phyloP scores from a whole-genome alignment of 2,113 vertebrate genomes.

The Clinocottus analis region DNA sequence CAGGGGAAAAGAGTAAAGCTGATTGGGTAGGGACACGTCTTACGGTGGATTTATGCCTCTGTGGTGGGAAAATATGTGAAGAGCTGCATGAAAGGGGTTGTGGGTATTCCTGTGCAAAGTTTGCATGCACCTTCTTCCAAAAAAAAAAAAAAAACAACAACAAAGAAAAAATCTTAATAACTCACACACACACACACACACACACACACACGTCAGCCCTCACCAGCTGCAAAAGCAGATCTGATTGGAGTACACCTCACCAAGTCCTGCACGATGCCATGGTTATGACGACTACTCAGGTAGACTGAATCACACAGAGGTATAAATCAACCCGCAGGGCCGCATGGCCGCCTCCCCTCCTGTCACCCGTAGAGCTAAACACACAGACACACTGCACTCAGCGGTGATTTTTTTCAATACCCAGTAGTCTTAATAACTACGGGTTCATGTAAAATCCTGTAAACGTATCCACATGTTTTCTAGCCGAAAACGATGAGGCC shows the following conservation, averaged over 20 bases:
- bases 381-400: not conserved
- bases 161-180: conserved; percentile 15
- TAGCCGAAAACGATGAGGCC: not conserved
- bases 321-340: conserved; percentile 72
- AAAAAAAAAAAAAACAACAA: conserved; percentile 5
- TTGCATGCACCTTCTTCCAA: conserved; percentile 66
- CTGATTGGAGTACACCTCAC: conserved; percentile 29
- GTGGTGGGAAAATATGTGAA: conserved; percentile 64
- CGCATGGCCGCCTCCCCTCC: conserved; percentile 70
- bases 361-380: not conserved
- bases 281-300: conserved; percentile 9
- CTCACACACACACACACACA: too few species aligned
- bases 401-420: not conserved
- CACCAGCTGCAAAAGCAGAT: conserved; percentile 10
- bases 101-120: conserved; percentile 70
- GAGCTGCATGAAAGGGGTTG: conserved; percentile 73
- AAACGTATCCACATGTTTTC: not conserved
- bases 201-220: conserved; percentile 18
- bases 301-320: conserved; percentile 67
- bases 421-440: not conserved
- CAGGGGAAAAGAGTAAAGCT: conserved; percentile 83
- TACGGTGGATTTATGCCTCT: conserved; percentile 80
- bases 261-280: conserved; percentile 40
- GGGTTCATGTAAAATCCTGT: not conserved
- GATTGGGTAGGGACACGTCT: conserved; percentile 84